Percentiles rank a stretch among this genome's conserved stretches.
These are phyloP conservation scores for Cybosia mesomella DNA, from an alignment of 2,888 invertebrate genomes.

Conservation along the genomic window DNA sequence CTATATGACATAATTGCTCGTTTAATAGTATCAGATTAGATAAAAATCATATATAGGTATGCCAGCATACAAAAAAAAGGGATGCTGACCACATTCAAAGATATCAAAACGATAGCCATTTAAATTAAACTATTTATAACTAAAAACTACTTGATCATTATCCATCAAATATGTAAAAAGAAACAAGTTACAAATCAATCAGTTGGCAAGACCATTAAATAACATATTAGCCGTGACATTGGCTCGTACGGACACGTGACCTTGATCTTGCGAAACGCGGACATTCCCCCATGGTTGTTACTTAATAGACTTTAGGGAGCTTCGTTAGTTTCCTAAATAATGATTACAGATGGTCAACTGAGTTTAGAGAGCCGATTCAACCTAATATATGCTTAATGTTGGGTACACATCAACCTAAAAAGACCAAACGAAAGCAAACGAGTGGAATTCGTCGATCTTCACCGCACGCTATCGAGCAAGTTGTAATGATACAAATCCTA, in stretches of 20 bases:
- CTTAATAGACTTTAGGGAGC: not conserved
- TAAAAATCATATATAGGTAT: not conserved
- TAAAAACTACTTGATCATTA: not conserved
- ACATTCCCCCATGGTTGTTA: not conserved
- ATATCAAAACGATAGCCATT: not conserved
- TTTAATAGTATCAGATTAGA: not conserved
- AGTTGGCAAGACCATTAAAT: not conserved
- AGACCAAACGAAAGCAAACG: not conserved
- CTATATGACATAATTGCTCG: too few relatives aligned
- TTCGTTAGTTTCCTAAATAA: not conserved
- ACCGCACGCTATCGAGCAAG: too few relatives aligned
- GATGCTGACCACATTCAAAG: not conserved
- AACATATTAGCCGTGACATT: slow-evolving; percentile 12
- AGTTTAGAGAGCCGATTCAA: not conserved
- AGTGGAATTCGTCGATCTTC: too few relatives aligned
- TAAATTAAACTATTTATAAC: not conserved
- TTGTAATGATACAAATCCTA: too few relatives aligned
- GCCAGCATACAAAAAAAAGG: too few relatives aligned
- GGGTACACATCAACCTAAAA: not conserved
- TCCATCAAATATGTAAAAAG: not conserved
- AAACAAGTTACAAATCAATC: slow-evolving; percentile 13
- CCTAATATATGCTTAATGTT: too few relatives aligned
- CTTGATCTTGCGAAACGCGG: slow-evolving; percentile 12
- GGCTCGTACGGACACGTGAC: not conserved
- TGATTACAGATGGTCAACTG: not conserved